These are phyloP conservation scores for Chionoecetes opilio DNA, from an alignment of 1,140 invertebrate species.

Conservation along the genomic window DNA sequence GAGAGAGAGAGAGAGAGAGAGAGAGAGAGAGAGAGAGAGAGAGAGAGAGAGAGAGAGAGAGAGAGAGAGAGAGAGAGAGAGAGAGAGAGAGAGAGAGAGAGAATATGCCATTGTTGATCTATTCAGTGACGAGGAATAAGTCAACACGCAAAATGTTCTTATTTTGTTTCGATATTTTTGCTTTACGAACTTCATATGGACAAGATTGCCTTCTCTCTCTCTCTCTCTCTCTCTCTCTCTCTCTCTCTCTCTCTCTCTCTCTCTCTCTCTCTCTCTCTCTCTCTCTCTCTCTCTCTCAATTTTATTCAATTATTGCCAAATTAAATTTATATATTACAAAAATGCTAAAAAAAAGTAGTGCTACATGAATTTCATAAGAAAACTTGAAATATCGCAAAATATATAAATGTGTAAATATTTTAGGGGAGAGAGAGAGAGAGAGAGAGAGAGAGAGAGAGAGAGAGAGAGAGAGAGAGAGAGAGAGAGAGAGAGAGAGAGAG, in stretches of 20 bases:
- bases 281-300: background rate
- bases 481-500: too few species aligned
- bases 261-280: slow-evolving; percentile 13
- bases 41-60: slow-evolving; percentile 34
- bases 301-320: too few species aligned
- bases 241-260: background rate
- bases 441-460: background rate
- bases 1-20: slow-evolving; percentile 4
- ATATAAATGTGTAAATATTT: background rate
- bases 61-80: slow-evolving; percentile 21
- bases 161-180: background rate
- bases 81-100: slow-evolving; percentile 56
- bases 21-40: background rate
- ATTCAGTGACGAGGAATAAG: background rate
- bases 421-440: background rate
- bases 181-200: background rate
- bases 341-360: too few species aligned
- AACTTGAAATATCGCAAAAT: background rate
- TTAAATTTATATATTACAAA: too few species aligned
- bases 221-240: slow-evolving; percentile 8
- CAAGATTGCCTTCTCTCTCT: background rate
- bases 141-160: background rate
- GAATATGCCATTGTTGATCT: background rate
- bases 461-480: background rate
- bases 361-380: too few species aligned